Evolutionary conservation across 2,888 invertebrate species (phyloP).

Genomic region (Sinotaia quadrata): DNA sequence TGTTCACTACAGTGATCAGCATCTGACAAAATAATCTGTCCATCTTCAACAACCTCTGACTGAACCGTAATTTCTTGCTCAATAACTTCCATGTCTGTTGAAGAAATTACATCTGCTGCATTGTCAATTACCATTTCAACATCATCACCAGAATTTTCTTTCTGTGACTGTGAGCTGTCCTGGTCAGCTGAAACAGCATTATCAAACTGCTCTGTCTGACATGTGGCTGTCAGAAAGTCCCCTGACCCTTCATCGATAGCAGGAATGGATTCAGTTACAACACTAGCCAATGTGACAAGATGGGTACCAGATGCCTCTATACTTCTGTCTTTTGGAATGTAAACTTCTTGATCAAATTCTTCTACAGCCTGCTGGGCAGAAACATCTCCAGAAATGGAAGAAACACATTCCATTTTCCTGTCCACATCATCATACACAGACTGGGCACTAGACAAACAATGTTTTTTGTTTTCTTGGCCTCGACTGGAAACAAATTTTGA

Average conservation of each 20-base stretch:
- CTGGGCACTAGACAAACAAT: too few species aligned
- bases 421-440: too few species aligned
- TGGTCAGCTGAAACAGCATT: slow-evolving; percentile 2
- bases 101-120: background rate
- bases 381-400: background rate
- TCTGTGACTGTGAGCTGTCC: background rate
- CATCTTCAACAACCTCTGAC: background rate
- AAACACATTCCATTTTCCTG: background rate
- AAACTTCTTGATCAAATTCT: background rate
- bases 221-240: slow-evolving; percentile 9
- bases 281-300: slow-evolving; percentile 7
- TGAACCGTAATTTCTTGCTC: too few species aligned
- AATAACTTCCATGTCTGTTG: too few species aligned
- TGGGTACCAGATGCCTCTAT: background rate
- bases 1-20: background rate
- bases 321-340: too few species aligned
- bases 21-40: background rate
- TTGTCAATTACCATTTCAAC: background rate
- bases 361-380: background rate
- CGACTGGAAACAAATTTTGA: background rate
- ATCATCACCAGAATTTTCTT: background rate
- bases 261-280: slow-evolving; percentile 24
- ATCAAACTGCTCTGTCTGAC: slow-evolving; percentile 22
- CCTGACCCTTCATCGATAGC: slow-evolving; percentile 15
- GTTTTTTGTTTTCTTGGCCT: background rate